phyloP scores from a whole-genome alignment of 1,140 invertebrate species.

The Gonatopus flavifemur region DNA sequence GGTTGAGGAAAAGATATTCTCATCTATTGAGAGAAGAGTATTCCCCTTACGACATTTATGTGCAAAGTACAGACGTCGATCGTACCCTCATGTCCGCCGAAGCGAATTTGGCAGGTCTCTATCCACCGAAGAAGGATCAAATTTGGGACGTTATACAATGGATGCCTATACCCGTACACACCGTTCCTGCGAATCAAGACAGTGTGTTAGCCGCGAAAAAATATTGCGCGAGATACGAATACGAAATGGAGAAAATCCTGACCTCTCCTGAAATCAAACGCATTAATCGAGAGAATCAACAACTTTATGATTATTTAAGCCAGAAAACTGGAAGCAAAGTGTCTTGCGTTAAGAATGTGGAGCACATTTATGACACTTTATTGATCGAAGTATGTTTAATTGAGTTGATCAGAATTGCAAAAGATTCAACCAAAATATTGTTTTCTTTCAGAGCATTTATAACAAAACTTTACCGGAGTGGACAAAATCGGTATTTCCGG shows the following conservation, averaged over 20 bases:
- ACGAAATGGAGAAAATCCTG: constrained; percentile 60
- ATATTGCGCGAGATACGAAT: constrained; percentile 67
- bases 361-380: constrained; percentile 69
- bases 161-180: constrained; percentile 91
- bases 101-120: constrained; percentile 80
- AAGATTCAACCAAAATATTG: neutral
- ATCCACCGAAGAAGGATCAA: constrained; percentile 64
- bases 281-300: constrained; percentile 62
- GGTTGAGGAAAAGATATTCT: constrained; percentile 71
- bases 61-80: constrained; percentile 83
- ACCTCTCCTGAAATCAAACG: constrained; percentile 63
- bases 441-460: constrained; percentile 59
- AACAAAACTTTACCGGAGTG: constrained; percentile 75
- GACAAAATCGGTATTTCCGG: constrained; percentile 64
- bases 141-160: constrained; percentile 76
- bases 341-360: constrained; percentile 56
- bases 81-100: constrained; percentile 88
- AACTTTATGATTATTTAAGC: constrained; percentile 68
- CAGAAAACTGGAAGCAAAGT: constrained; percentile 63
- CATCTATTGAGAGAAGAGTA: constrained; percentile 61
- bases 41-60: constrained; percentile 64
- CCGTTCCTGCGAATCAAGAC: constrained; percentile 69
- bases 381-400: constrained; percentile 64
- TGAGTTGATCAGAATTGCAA: neutral
- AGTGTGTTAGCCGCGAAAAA: constrained; percentile 67